phyloP scores from a whole-genome alignment of 2,113 vertebrate genomes.

The Hypocryptadius cinnamomeus region DNA sequence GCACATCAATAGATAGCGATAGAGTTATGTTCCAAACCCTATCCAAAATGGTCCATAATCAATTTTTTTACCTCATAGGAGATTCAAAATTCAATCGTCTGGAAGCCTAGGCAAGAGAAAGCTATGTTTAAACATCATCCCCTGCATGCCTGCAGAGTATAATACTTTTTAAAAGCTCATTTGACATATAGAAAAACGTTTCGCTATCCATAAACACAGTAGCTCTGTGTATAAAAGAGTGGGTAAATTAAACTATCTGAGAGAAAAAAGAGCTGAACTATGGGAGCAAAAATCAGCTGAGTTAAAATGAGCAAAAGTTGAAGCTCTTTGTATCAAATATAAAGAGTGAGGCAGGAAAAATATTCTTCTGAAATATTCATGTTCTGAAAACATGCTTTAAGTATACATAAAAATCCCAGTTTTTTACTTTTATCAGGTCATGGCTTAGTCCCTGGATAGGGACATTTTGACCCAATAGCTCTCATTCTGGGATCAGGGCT shows the following conservation, averaged over 20 bases:
- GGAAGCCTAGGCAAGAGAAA: constrained; percentile 48
- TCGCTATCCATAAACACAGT: constrained; percentile 40
- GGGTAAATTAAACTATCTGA: constrained; percentile 50
- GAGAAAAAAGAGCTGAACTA: constrained; percentile 37
- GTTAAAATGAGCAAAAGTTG: constrained; percentile 12
- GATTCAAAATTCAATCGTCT: constrained; percentile 60
- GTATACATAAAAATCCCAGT: background rate
- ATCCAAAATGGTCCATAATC: constrained; percentile 59
- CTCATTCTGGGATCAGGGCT: constrained; percentile 14
- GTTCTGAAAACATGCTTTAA: constrained; percentile 13
- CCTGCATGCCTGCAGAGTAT: constrained; percentile 43
- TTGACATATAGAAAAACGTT: constrained; percentile 51
- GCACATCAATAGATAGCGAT: background rate
- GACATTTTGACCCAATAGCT: constrained; percentile 38
- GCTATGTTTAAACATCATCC: constrained; percentile 70
- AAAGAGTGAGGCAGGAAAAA: background rate
- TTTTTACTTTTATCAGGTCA: constrained; percentile 49
- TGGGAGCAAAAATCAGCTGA: background rate
- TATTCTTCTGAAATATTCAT: constrained; percentile 34
- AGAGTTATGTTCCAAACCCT: constrained; percentile 13
- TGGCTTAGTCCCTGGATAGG: constrained; percentile 19
- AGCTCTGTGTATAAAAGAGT: constrained; percentile 45
- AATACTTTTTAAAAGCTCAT: constrained; percentile 61
- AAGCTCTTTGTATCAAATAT: constrained; percentile 6
- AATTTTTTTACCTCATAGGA: constrained; percentile 58